Percentiles rank a stretch among this genome's conserved stretches.
Evolutionary conservation across 2,113 vertebrate species (phyloP).

Genomic region (Megalops atlanticus): DNA sequence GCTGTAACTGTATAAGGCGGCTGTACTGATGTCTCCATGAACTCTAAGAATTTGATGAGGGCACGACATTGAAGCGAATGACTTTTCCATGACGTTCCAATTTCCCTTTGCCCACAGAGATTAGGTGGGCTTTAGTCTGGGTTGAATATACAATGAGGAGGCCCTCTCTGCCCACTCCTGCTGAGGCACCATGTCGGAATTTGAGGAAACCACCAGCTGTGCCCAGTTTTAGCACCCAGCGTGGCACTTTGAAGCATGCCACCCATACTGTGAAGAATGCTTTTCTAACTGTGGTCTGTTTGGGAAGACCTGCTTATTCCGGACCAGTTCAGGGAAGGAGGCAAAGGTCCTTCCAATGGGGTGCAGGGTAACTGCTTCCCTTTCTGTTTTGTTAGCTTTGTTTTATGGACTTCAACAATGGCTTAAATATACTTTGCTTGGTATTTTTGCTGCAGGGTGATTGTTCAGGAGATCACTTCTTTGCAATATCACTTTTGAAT

Average conservation of each 20-base stretch:
- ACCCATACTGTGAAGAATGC: background rate
- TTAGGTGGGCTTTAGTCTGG: background rate
- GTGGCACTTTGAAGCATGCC: background rate
- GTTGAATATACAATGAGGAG: background rate
- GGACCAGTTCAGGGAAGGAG: background rate
- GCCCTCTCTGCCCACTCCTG: background rate
- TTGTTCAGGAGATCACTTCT: background rate
- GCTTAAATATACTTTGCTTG: conserved; percentile 4
- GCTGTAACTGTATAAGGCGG: background rate
- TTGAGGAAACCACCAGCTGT: background rate
- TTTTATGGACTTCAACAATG: background rate
- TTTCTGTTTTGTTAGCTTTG: background rate
- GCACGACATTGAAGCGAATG: background rate
- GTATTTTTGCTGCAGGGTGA: background rate
- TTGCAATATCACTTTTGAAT: background rate
- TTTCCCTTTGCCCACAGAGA: background rate
- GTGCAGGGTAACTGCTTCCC: background rate
- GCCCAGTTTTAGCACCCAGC: conserved; percentile 2
- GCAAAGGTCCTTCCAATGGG: background rate
- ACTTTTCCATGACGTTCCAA: background rate
- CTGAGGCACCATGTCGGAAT: background rate
- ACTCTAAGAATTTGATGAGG: background rate
- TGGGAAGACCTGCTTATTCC: background rate
- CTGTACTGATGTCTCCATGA: background rate
- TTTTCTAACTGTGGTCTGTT: background rate